These are phyloP conservation scores for Phocoena sinus DNA, from an alignment of 2,113 vertebrate genomes.

Conservation along the genomic window DNA sequence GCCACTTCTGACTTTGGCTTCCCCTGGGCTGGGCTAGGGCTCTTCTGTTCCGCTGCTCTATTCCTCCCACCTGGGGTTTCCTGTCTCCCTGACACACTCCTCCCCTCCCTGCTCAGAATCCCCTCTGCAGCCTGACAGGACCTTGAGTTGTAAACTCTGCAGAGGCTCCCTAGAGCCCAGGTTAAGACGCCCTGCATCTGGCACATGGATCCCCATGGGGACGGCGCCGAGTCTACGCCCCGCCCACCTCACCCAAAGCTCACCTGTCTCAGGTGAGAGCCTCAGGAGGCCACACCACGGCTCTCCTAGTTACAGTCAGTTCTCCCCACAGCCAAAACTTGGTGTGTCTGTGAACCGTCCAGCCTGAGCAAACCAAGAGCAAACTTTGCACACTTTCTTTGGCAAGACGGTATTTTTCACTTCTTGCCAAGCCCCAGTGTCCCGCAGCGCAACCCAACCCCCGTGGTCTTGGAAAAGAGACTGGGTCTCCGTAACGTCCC, in stretches of 20 bases:
- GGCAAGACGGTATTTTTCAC: not conserved
- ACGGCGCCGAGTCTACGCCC: not conserved
- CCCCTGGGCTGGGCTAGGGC: not conserved
- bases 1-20: not conserved
- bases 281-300: not conserved
- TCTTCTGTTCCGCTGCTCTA: not conserved
- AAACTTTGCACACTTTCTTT: not conserved
- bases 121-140: not conserved
- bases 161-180: not conserved
- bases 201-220: not conserved
- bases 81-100: not conserved
- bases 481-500: not conserved
- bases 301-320: not conserved
- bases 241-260: not conserved
- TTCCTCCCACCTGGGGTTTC: not conserved
- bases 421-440: not conserved
- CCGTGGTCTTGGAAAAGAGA: not conserved
- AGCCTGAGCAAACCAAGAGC: not conserved
- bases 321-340: not conserved
- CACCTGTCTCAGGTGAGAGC: slow-evolving; percentile 46
- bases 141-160: not conserved
- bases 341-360: not conserved
- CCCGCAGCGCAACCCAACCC: not conserved
- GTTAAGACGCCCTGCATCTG: not conserved
- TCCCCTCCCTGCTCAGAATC: not conserved